Base-by-base conservation (phyloP, 2,888 invertebrate species). In the Syritta pipiens region DNA sequence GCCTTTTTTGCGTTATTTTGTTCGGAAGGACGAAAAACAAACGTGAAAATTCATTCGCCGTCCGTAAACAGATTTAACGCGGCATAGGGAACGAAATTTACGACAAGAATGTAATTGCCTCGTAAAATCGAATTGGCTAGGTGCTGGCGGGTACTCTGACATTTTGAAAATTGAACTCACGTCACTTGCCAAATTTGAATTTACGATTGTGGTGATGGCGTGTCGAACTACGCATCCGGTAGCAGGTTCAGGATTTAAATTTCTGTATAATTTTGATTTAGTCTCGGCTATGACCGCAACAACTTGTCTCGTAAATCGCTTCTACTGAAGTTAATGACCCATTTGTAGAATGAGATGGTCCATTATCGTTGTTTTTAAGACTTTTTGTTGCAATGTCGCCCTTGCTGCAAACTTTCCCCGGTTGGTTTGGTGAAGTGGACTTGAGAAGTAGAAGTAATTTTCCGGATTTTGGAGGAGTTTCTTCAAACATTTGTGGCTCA, bases 121-220 rank as follows among this genome's bases (percentile, higher is more conserved):
- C 65, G 10, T 77, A 72, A 77, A 77, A 65, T 48, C 55, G 20
- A 60, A 42, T 60, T n/a, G n/a, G n/a, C n/a, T n/a, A n/a, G n/a
- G n/a, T n/a, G n/a, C n/a, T n/a, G 46, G 32, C 10, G 44, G 24
- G 55, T 12, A 10, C 24, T 22, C 26, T 59, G 32, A 28, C 51
- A 48, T 49, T 28, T 49, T 6, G n/a, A 20, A 63, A 57, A 63
- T 35, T 44, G 48, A 49, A 17, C 37, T 63, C 63, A 63, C 48
- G 40, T 55, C 49, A 53, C 32, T 72, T 65, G 72, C 63, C 55
- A 72, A 72, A 62, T 62, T 62, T 62, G 53, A 71, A 62, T 71
- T 72, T 63, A 57, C 40, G 42, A 42, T 57, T 49, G 48, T 5
- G 28, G 37, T 37, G 37, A 48, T 19, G 40, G 0, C n/a, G 28